Evolutionary conservation across 2,888 invertebrate genomes (phyloP).

Genomic region (Xanthorhoe spadicearia): DNA sequence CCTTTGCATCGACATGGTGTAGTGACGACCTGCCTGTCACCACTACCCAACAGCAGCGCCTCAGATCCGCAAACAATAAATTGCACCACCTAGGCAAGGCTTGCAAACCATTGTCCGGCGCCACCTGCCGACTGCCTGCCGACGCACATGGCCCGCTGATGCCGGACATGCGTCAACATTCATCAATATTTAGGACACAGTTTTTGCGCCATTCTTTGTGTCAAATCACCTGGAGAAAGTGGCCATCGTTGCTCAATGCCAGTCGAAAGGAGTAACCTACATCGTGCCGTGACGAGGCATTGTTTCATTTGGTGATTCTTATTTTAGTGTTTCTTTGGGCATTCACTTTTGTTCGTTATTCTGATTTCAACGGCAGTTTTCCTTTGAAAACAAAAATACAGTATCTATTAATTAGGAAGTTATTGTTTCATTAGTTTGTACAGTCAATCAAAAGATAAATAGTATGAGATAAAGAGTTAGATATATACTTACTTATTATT

Average conservation of each 20-base stretch:
- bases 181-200: conserved; percentile 23
- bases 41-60: no score
- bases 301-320: background rate
- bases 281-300: background rate
- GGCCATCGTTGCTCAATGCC: background rate
- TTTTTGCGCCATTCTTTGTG: conserved; percentile 19
- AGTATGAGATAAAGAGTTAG: no score
- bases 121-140: conserved; percentile 2
- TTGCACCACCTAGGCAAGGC: background rate
- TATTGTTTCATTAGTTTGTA: no score
- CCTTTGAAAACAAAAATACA: no score
- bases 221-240: conserved; percentile 17
- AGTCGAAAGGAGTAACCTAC: background rate
- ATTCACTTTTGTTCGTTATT: no score
- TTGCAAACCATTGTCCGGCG: background rate
- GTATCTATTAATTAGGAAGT: no score
- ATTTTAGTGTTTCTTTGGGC: background rate
- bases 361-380: no score
- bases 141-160: background rate
- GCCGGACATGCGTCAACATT: conserved; percentile 12
- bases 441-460: no score
- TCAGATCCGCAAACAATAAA: no score
- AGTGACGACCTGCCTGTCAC: no score
- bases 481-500: no score
- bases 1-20: no score